Percentiles rank a stretch among this genome's conserved stretches.
These are phyloP conservation scores for Ataeniobius toweri DNA, from an alignment of 2,797 vertebrate species.

Conservation along the genomic window DNA sequence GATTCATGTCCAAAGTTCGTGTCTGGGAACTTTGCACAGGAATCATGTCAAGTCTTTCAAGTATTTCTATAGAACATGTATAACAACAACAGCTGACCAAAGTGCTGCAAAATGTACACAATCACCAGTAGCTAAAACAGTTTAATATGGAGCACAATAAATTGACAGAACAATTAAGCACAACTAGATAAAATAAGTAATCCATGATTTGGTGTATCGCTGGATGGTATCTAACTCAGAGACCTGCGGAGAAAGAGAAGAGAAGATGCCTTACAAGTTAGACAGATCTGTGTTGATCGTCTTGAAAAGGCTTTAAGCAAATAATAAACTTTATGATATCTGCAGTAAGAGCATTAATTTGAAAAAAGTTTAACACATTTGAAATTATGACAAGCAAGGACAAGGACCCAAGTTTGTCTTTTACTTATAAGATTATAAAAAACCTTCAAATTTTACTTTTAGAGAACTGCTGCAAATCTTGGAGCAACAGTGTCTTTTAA, in stretches of 20 bases:
- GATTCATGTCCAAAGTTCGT: too few species aligned
- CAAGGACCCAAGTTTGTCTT: neutral
- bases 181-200: too few species aligned
- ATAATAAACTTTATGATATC: neutral
- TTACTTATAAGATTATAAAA: neutral
- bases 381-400: neutral
- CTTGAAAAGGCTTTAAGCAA: neutral
- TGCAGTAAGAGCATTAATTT: too few species aligned
- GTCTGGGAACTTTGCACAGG: too few species aligned
- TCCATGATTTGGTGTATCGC: too few species aligned
- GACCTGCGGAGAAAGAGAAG: neutral
- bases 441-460: neutral
- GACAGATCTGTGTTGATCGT: too few species aligned
- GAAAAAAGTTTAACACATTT: too few species aligned
- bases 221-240: neutral
- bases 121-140: neutral
- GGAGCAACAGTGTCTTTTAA: neutral
- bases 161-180: neutral
- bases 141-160: neutral
- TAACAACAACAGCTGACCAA: neutral
- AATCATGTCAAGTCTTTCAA: too few species aligned
- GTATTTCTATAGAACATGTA: too few species aligned
- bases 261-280: too few species aligned
- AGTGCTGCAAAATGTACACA: neutral
- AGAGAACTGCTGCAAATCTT: neutral